Percentiles rank a stretch among this genome's conserved stretches.
These are phyloP conservation scores for Drosophila sordidapex DNA, from an alignment of 2,888 invertebrate species.

Conservation along the genomic window DNA sequence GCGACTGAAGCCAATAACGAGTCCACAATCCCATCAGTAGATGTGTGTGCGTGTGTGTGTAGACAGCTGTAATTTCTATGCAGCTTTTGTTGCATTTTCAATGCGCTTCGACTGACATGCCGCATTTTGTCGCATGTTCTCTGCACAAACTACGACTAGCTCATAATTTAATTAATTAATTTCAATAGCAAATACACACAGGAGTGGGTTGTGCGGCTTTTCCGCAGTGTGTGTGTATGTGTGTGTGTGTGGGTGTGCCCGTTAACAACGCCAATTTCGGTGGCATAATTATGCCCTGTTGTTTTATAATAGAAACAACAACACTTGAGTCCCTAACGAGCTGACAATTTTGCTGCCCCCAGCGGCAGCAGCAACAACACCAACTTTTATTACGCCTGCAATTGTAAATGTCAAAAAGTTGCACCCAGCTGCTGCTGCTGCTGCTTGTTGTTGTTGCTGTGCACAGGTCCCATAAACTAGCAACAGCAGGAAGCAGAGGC, in stretches of 20 bases:
- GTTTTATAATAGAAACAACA: constrained; percentile 54
- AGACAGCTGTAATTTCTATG: constrained; percentile 69
- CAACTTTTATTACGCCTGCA: constrained; percentile 54
- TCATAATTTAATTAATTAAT: constrained; percentile 80
- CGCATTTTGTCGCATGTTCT: constrained; percentile 24
- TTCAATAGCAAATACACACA: constrained; percentile 43
- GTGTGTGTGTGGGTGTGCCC: constrained; percentile 21
- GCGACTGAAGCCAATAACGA: constrained; percentile 43
- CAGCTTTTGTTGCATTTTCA: constrained; percentile 63
- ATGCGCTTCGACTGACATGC: constrained; percentile 43
- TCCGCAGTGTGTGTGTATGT: background rate
- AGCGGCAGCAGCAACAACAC: constrained; percentile 17
- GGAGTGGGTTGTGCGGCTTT: background rate
- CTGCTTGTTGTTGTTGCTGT: constrained; percentile 10
- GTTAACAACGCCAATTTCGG: constrained; percentile 35
- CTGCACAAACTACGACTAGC: constrained; percentile 25
- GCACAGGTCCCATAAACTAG: constrained; percentile 34
- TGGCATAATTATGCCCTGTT: constrained; percentile 72
- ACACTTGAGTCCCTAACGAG: constrained; percentile 63
- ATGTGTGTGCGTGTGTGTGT: constrained; percentile 14
- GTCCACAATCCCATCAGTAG: constrained; percentile 19
- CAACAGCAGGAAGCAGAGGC: constrained; percentile 41
- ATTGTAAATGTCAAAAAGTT: constrained; percentile 67
- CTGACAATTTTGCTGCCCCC: constrained; percentile 63
- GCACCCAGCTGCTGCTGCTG: constrained; percentile 42